Base-by-base conservation (phyloP, 2,888 invertebrate genomes). In the Diloba caeruleocephala region DNA sequence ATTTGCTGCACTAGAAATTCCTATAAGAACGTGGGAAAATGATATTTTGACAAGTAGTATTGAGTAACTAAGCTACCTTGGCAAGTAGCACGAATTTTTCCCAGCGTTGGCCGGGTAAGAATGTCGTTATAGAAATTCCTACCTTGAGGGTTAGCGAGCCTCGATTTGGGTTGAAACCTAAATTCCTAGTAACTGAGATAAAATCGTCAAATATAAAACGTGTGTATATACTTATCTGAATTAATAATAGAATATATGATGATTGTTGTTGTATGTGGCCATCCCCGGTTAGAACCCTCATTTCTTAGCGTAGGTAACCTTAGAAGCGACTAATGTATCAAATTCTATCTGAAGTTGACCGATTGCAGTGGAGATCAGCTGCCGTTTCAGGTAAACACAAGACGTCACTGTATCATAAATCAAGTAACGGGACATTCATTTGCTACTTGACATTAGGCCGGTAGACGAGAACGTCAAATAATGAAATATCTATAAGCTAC, bases 91-190 rank as follows among this genome's bases (percentile, higher is more conserved):
- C 17, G 38, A 46, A 32, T 34, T 57, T 59, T 65, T 26, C 23
- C 34, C 17, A 60, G 38, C 67, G 43, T 53, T 43, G 67, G 61
- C 19, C 14, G 45, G 25, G 13, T 38, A 48, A 41, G 46, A 65
- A 66, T 66, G 67, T 53, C 53, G 61, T 54, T 66, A 66, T 66
- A 60, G 43, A 37, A 53, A 66, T 66, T 62, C 45, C 32, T 44
- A 38, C 21, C 33, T 38, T 43, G 29, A 42, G 37, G 59, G 41
- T 32, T 25, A 19, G 21, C 21, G 21, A 21, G 33, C 4, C n/a
- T 52, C 31, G 36, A 15, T 15, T 13, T 45, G 26, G 33, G 50
- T 33, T 25, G 15, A 29, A 39, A 23, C 32, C 28, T 33, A 50
- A 44, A 64, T 64, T 63, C 56, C 28, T 41, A 39, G 21, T 5